Evolutionary conservation across 2,797 vertebrate genomes (phyloP).

Genomic region (Threskiornis aethiopicus): DNA sequence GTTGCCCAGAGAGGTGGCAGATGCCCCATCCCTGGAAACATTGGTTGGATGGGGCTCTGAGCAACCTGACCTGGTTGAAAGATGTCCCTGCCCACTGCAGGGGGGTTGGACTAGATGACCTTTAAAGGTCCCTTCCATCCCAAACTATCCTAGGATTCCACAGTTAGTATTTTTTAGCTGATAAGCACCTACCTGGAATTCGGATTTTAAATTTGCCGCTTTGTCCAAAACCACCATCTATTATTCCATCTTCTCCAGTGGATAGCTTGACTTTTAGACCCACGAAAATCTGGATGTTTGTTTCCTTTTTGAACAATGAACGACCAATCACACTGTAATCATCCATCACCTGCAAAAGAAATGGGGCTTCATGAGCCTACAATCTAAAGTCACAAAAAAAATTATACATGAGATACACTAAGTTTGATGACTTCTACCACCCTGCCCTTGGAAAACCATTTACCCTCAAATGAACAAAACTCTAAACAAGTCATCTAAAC

Average conservation of each 20-base stretch:
- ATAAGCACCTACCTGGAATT: conserved; percentile 82
- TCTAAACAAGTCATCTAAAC: not conserved
- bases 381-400: not conserved
- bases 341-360: conserved; percentile 84
- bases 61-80: not conserved
- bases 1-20: not conserved
- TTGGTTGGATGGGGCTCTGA: not conserved
- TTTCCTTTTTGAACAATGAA: conserved; percentile 97
- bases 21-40: not conserved
- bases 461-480: not conserved
- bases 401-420: not conserved
- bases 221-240: conserved; percentile 96
- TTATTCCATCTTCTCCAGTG: conserved; percentile 88
- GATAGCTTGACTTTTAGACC: conserved; percentile 92
- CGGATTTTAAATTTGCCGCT: conserved; percentile 97
- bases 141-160: not conserved
- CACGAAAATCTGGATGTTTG: conserved; percentile 95
- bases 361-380: not conserved
- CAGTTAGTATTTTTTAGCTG: not conserved
- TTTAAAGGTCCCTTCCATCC: not conserved
- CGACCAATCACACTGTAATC: conserved; percentile 94
- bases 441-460: not conserved
- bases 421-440: not conserved
- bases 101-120: not conserved
- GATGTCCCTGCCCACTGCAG: not conserved